phyloP scores from a whole-genome alignment of 2,113 vertebrate genomes.

The Nothoprocta pentlandii region DNA sequence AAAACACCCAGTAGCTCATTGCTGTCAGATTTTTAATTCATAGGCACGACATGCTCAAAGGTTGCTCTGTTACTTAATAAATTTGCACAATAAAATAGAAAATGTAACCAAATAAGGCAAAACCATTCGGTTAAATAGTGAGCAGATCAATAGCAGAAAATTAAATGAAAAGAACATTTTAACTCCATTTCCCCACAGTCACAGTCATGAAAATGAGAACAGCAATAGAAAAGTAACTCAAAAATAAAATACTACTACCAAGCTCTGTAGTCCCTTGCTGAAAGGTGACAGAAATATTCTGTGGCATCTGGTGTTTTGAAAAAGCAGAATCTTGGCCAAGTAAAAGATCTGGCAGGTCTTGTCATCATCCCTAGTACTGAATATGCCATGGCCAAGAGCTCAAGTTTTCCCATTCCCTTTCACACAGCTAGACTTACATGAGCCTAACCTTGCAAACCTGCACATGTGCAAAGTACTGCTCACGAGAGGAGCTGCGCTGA shows the following conservation, averaged over 20 bases:
- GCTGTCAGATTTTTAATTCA: conserved; percentile 3
- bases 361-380: not conserved
- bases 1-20: not conserved
- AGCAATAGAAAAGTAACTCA: not conserved
- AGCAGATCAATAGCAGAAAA: conserved; percentile 10
- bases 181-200: not conserved
- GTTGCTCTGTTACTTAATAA: not conserved
- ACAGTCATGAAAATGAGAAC: not conserved
- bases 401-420: not conserved
- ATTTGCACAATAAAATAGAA: conserved; percentile 2
- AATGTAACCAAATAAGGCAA: conserved; percentile 10
- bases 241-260: not conserved
- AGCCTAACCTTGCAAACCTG: not conserved
- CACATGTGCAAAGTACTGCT: accelerated
- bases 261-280: not conserved
- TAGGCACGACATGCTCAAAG: not conserved
- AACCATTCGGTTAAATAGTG: not conserved
- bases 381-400: not conserved
- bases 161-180: not conserved
- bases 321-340: not conserved
- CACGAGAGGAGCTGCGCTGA: not conserved
- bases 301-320: not conserved
- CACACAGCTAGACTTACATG: not conserved
- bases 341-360: not conserved
- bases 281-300: not conserved